Evolutionary conservation across 2,888 invertebrate genomes (phyloP), one percentile per base, ranked within the genome.

Genomic region (Drosophila lacicola): DNA sequence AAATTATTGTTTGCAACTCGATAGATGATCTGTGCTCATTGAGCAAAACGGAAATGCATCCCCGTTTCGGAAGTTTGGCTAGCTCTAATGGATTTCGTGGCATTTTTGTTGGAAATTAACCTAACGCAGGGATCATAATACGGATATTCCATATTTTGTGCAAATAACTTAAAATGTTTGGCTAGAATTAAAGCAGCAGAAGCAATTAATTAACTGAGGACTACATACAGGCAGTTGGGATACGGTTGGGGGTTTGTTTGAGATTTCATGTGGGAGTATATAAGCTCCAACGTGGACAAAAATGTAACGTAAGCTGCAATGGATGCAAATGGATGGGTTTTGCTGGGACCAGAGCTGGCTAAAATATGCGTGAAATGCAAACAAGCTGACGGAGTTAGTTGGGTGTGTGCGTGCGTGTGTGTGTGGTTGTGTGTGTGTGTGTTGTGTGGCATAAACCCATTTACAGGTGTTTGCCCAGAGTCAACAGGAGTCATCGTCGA

Each of bases 401-500:
- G 53, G 13, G 25, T 36, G 17, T 17, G 29, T 41, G 62, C 42
- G 33, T 37, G 14, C 10, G n/a, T 45, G 25, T 42, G 53, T 36
- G 56, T 36, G 33, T 41, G 33, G 56, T 47, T 57, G 41, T 62
- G 45, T 25, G 57, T 25, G 57, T 53, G 63, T 55, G 49, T 73
- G 49, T 73, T 50, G 74, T 58, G 57, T 73, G 68, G 62, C 68
- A 73, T 84, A 88, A 85, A 74, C 73, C 84, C 45, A 55, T 55
- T 55, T 55, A 85, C 85, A 85, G 85, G 85, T 85, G 88, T 88
- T 87, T 89, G 73, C 75, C 69, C 82, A 80, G 80, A 88, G 85
- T 89, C 89, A 85, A 80, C 81, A 81, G 64, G 66, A 80, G 74
- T 80, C 80, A 64, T 57, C 78, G 69, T 58, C 64, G 74, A 75